Percentiles rank a stretch among this genome's conserved stretches.
Evolutionary conservation across 2,113 vertebrate genomes (phyloP).

Genomic region (Eira barbara): DNA sequence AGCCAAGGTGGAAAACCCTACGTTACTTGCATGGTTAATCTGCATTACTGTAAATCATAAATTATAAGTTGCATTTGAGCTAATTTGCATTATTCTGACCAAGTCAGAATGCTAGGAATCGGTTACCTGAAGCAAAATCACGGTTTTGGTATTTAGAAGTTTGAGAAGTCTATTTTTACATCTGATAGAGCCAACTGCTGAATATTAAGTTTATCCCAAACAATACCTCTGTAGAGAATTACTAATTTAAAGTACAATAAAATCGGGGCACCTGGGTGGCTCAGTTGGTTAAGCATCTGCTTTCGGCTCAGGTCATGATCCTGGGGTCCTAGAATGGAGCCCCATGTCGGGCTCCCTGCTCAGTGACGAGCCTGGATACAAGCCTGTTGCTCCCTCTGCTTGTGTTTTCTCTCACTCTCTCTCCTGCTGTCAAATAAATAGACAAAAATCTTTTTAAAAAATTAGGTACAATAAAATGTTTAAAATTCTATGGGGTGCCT

Average conservation of each 20-base stretch:
- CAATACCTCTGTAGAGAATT: neutral
- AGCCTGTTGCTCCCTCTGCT: neutral
- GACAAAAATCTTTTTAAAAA: neutral
- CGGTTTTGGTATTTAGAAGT: neutral
- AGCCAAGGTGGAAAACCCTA: neutral
- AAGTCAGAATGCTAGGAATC: neutral
- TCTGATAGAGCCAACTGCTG: neutral
- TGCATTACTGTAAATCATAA: neutral
- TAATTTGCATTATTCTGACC: constrained; percentile 32
- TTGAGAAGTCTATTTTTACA: constrained; percentile 18
- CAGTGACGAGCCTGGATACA: neutral
- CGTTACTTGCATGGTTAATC: neutral
- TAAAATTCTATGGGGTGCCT: neutral
- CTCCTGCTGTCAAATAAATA: neutral
- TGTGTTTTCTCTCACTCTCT: neutral
- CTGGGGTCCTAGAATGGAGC: neutral
- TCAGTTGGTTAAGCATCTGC: neutral
- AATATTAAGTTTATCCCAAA: neutral
- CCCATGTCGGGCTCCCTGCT: neutral
- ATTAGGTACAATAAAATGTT: neutral
- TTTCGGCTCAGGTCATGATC: neutral
- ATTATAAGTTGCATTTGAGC: neutral
- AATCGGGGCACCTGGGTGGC: neutral
- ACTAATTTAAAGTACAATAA: neutral
- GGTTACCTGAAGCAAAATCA: constrained; percentile 19